Percentiles rank a stretch among this genome's conserved stretches.
phyloP scores from a whole-genome alignment of 2,888 invertebrate species.

The Nowickia ferox region DNA sequence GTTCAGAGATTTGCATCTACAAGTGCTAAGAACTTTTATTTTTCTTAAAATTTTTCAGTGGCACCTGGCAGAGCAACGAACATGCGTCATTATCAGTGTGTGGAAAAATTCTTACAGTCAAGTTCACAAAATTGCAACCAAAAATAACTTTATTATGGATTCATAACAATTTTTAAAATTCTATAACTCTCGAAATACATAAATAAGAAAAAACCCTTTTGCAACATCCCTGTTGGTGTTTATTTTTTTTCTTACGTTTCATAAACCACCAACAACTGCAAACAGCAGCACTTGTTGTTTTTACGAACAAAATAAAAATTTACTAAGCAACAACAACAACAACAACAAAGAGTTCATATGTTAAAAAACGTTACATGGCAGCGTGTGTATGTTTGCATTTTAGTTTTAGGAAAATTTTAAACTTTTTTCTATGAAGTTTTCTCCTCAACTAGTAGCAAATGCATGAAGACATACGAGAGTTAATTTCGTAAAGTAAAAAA shows the following conservation, averaged over 20 bases:
- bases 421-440: conserved; percentile 47
- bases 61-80: conserved; percentile 48
- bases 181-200: not conserved
- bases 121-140: conserved; percentile 15
- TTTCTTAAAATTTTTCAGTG: conserved; percentile 44
- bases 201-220: conserved; percentile 3
- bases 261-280: conserved; percentile 43
- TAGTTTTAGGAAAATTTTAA: conserved; percentile 53
- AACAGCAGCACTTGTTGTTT: conserved; percentile 57
- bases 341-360: not conserved
- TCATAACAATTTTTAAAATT: conserved; percentile 20
- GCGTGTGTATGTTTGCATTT: conserved; percentile 10
- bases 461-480: not conserved
- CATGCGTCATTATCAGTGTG: not conserved
- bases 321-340: conserved; percentile 40
- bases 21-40: conserved; percentile 68
- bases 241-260: not conserved
- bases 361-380: not conserved
- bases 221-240: conserved; percentile 29
- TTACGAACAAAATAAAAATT: conserved; percentile 51
- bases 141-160: conserved; percentile 11
- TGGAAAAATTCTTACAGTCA: conserved; percentile 14
- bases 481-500: not conserved
- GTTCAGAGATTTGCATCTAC: conserved; percentile 74
- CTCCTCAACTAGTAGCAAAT: conserved; percentile 19